phyloP scores from a whole-genome alignment of 2,888 invertebrate species.

The Cryptus viduatorius region DNA sequence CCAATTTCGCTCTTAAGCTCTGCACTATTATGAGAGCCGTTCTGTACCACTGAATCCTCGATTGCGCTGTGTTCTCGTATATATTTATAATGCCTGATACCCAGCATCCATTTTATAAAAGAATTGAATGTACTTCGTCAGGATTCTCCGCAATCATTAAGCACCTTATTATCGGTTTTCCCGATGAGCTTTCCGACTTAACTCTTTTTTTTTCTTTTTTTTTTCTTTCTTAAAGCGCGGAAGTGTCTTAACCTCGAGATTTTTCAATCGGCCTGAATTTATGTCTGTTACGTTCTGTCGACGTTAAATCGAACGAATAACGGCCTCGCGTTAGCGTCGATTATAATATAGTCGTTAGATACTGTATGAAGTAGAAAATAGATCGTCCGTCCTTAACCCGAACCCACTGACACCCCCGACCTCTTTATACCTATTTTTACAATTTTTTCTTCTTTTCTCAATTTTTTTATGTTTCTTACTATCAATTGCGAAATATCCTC shows the following conservation, averaged over 20 bases:
- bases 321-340: background rate
- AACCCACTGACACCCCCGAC: slow-evolving; percentile 12
- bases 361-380: slow-evolving; percentile 30
- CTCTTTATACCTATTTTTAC: background rate
- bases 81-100: slow-evolving; percentile 42
- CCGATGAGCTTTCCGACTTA: background rate
- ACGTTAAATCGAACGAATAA: slow-evolving; percentile 22
- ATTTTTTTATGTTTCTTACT: slow-evolving; percentile 4
- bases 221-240: background rate
- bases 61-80: slow-evolving; percentile 6
- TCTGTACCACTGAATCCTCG: slow-evolving; percentile 3
- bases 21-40: slow-evolving; percentile 16
- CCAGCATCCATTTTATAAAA: background rate
- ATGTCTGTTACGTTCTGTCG: slow-evolving; percentile 18
- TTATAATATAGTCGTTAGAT: slow-evolving; percentile 22
- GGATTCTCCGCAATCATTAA: background rate
- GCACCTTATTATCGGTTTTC: slow-evolving; percentile 27
- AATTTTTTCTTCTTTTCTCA: background rate
- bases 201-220: background rate
- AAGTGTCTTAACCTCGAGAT: background rate
- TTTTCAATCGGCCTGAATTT: background rate
- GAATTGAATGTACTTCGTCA: slow-evolving; percentile 7
- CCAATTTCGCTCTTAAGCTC: background rate
- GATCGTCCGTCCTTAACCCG: slow-evolving; percentile 12
- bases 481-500: slow-evolving; percentile 28